Evolutionary conservation across 2,797 vertebrate species (phyloP), one percentile per base, ranked within the genome.

Genomic region (Rallus crepitans): DNA sequence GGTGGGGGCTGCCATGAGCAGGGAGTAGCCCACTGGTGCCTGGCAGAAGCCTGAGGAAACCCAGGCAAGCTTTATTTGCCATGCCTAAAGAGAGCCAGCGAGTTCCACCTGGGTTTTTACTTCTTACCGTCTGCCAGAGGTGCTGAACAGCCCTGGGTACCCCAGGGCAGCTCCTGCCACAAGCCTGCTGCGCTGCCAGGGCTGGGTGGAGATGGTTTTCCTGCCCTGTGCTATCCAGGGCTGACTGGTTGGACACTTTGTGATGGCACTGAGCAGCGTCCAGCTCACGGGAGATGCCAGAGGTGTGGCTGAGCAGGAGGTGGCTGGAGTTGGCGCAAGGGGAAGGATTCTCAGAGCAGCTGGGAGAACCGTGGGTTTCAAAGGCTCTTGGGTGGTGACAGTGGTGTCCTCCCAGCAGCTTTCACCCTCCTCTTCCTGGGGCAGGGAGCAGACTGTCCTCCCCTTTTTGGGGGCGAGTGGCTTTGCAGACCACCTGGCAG

Each of bases 81-180:
- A 42, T 33, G n/a, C 28, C 60, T 2, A 3, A 72, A 35, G 47
- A 57, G n/a, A 70, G 27, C 21, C 60, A 39, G 42, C 30, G 6
- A 31, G 24, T 15, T 37, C 50, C 35, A 6, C 57, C 55, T 39
- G 65, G 6, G 35, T 3, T n/a, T 37, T 45, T 4, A 3, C 65
- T 23, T 60, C 40, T 50, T 4, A 2, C 10, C 3, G 4, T 15
- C 5, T 37, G 2, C 11, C 61, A 40, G 87, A 2, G 2, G 8
- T 2, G 6, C 3, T 5, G 52, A 17, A 1, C 5, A 1, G 6
- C 6, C 50, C n/a, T 0, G 0, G 56, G 55, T 17, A 4, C 60
- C 1, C 0, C 47, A 11, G 52, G 35, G 56, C 24, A n/a, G 65
- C 7, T 48, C 2, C 1, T 3, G 1, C 1, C 12, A 17, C 45